Conservation (phyloP, 2,888 invertebrate genomes). For the Catocala nupta region DNA sequence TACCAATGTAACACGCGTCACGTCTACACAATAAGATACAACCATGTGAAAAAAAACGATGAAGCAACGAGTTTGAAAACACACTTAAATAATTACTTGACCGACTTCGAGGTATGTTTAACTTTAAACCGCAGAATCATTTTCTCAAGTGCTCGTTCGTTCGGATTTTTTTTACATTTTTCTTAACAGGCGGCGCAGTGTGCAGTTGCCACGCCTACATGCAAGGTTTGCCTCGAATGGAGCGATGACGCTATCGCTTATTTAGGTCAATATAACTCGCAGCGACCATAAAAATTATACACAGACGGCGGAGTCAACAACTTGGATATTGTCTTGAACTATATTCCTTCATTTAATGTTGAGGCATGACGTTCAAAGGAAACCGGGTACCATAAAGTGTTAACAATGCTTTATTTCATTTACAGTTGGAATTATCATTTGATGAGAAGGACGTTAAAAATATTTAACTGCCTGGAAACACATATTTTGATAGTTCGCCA, state of each 20-base stretch:
- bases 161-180: conserved; percentile 24
- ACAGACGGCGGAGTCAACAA: conserved; percentile 40
- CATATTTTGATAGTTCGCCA: conserved; percentile 58
- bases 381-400: conserved; percentile 11
- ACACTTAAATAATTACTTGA: conserved; percentile 13
- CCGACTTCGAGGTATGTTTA: conserved; percentile 16
- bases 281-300: conserved; percentile 75
- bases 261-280: conserved; percentile 81
- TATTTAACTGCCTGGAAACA: conserved; percentile 48
- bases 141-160: conserved; percentile 18
- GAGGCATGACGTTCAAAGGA: conserved; percentile 12
- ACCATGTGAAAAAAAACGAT: conserved; percentile 29
- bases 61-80: conserved; percentile 27
- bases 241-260: conserved; percentile 78
- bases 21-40: conserved; percentile 29
- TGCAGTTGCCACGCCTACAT: conserved; percentile 72
- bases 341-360: conserved; percentile 17
- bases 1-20: conserved; percentile 61
- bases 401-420: conserved; percentile 10
- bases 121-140: conserved; percentile 22
- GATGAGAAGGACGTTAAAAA: conserved; percentile 40
- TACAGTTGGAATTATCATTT: conserved; percentile 12
- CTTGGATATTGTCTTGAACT: conserved; percentile 32
- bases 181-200: conserved; percentile 27
- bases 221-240: conserved; percentile 63